A percentile compares a stretch with the other conserved stretches of the same genome.
phyloP scores from a whole-genome alignment of 2,888 invertebrate genomes.

The Hofmannophila pseudospretella region DNA sequence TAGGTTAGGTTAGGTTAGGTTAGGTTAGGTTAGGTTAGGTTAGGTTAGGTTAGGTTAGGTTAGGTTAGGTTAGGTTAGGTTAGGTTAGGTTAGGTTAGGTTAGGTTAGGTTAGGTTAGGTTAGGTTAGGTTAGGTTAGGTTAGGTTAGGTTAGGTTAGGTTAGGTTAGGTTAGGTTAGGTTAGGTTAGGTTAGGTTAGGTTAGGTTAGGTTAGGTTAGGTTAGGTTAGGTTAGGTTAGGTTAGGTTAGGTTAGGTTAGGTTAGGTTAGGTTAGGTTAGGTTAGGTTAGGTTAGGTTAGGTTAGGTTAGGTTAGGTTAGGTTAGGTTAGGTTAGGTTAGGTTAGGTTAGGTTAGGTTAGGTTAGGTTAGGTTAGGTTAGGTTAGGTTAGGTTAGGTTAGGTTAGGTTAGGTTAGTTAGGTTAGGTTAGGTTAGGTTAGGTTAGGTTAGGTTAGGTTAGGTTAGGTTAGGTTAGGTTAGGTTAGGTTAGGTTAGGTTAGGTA shows the following conservation, averaged over 20 bases:
- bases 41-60: slow-evolving; percentile 12
- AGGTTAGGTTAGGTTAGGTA: slow-evolving; percentile 20
- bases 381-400: slow-evolving; percentile 8
- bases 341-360: slow-evolving; percentile 10
- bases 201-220: slow-evolving; percentile 8
- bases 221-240: slow-evolving; percentile 6
- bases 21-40: slow-evolving; percentile 12
- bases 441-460: slow-evolving; percentile 17
- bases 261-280: no score
- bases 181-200: slow-evolving; percentile 7
- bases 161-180: slow-evolving; percentile 9
- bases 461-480: slow-evolving; percentile 19
- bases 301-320: slow-evolving; percentile 2
- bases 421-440: slow-evolving; percentile 13
- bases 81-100: slow-evolving; percentile 6
- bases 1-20: slow-evolving; percentile 18
- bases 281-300: no score
- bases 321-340: not conserved
- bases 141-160: slow-evolving; percentile 12
- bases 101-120: slow-evolving; percentile 11
- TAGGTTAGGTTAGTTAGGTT: slow-evolving; percentile 8
- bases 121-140: slow-evolving; percentile 18
- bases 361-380: slow-evolving; percentile 12
- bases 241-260: slow-evolving; percentile 5
- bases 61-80: slow-evolving; percentile 3